These are phyloP conservation scores for Camponotus fellah DNA, from an alignment of 2,888 invertebrate genomes.

Conservation along the genomic window DNA sequence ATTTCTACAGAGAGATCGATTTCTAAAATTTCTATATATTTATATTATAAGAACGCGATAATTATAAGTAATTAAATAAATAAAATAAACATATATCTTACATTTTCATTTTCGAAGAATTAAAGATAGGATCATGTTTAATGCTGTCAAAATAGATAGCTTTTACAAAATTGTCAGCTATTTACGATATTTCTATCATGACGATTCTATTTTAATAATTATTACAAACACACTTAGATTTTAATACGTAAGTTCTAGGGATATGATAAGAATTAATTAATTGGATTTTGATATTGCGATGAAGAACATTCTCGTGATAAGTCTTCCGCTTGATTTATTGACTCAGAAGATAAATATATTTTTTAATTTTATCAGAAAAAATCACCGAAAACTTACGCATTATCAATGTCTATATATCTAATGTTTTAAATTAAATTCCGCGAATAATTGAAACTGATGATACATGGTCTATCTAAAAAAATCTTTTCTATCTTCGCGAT, in stretches of 20 bases:
- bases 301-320: neutral
- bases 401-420: neutral
- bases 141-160: neutral
- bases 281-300: slow-evolving; percentile 17
- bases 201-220: neutral
- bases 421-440: neutral
- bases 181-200: neutral
- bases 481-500: neutral
- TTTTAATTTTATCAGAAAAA: neutral
- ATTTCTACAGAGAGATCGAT: neutral
- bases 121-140: neutral
- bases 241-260: neutral
- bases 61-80: neutral
- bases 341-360: neutral
- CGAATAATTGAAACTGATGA: neutral
- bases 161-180: neutral
- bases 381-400: neutral
- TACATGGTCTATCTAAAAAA: neutral
- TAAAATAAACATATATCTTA: neutral
- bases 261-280: slow-evolving; percentile 4
- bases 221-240: neutral
- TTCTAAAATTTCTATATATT: neutral
- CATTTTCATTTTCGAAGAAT: neutral
- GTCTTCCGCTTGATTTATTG: neutral
- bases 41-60: neutral